A percentile compares a stretch with the other conserved stretches of the same genome.
These are phyloP conservation scores for Hoplodrina blanda DNA, from an alignment of 2,888 invertebrate genomes.

Conservation along the genomic window DNA sequence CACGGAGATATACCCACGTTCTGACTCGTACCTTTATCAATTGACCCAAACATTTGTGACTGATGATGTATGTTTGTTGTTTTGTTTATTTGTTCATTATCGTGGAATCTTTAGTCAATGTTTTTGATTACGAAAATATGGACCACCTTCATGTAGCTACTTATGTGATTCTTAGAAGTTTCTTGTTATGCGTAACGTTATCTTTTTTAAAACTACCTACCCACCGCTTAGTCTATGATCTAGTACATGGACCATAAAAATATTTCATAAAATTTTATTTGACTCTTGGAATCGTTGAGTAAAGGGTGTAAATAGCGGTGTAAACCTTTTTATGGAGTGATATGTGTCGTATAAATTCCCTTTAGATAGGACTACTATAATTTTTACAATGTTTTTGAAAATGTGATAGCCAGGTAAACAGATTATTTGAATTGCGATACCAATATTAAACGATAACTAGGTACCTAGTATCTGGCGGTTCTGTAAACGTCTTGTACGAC, in stretches of 20 bases:
- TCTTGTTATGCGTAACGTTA: constrained; percentile 10
- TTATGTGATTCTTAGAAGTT: background rate
- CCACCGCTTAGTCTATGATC: constrained; percentile 22
- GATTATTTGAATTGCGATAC: constrained; percentile 3
- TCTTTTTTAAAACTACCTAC: background rate
- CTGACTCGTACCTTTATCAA: constrained; percentile 49
- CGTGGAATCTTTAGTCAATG: constrained; percentile 42
- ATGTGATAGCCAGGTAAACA: constrained; percentile 1
- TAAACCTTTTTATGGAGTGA: constrained; percentile 63
- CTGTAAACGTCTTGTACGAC: constrained; percentile 30
- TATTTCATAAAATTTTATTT: constrained; percentile 66
- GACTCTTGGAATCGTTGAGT: constrained; percentile 60
- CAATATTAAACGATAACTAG: constrained; percentile 15
- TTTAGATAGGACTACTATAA: constrained; percentile 1
- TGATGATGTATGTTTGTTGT: constrained; percentile 39
- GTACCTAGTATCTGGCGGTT: constrained; percentile 2
- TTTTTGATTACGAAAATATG: constrained; percentile 21
- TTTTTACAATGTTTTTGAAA: constrained; percentile 35
- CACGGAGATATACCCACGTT: constrained; percentile 30
- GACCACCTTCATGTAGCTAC: background rate
- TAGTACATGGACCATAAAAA: constrained; percentile 41
- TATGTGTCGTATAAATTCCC: constrained; percentile 62
- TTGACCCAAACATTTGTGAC: constrained; percentile 55
- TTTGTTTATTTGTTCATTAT: constrained; percentile 32
- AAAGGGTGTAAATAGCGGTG: constrained; percentile 56